Evolutionary conservation across 2,888 invertebrate genomes (phyloP).

Genomic region (Pseudoips prasinana): DNA sequence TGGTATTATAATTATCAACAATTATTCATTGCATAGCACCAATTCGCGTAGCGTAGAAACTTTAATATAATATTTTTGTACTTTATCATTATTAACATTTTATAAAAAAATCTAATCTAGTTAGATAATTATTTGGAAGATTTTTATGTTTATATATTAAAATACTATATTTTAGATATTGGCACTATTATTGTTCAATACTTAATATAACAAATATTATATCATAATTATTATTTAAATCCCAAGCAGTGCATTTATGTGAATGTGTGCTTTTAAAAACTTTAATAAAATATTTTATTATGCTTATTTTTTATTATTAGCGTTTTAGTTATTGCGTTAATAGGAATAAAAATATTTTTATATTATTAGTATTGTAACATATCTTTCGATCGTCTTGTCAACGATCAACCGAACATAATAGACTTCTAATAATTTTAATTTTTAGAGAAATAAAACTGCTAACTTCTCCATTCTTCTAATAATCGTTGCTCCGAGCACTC

Average conservation of each 20-base stretch:
- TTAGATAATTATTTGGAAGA: conserved; percentile 19
- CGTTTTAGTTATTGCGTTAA: conserved; percentile 19
- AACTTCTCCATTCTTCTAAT: too few relatives aligned
- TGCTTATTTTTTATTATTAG: conserved; percentile 11
- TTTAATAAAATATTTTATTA: conserved; percentile 7
- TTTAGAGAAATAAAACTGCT: too few relatives aligned
- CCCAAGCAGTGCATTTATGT: conserved; percentile 20
- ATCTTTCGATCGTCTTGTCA: too few relatives aligned
- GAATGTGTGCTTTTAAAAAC: conserved; percentile 20
- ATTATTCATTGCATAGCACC: conserved; percentile 50
- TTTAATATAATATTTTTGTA: conserved; percentile 26
- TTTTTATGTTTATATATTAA: conserved; percentile 4
- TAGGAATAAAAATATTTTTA: conserved; percentile 9
- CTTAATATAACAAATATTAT: background rate
- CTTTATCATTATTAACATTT: conserved; percentile 20
- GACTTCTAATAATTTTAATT: too few relatives aligned
- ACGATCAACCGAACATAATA: too few relatives aligned
- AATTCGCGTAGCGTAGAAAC: conserved; percentile 45
- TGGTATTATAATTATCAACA: conserved; percentile 38
- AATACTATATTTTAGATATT: conserved; percentile 6
- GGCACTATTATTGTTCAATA: conserved; percentile 18
- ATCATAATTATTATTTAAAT: conserved; percentile 8
- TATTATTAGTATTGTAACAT: too few relatives aligned
- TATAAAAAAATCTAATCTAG: conserved; percentile 30
- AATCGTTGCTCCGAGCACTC: too few relatives aligned